These are phyloP conservation scores for Aptenodytes patagonicus DNA, from an alignment of 2,113 vertebrate species.

Conservation along the genomic window DNA sequence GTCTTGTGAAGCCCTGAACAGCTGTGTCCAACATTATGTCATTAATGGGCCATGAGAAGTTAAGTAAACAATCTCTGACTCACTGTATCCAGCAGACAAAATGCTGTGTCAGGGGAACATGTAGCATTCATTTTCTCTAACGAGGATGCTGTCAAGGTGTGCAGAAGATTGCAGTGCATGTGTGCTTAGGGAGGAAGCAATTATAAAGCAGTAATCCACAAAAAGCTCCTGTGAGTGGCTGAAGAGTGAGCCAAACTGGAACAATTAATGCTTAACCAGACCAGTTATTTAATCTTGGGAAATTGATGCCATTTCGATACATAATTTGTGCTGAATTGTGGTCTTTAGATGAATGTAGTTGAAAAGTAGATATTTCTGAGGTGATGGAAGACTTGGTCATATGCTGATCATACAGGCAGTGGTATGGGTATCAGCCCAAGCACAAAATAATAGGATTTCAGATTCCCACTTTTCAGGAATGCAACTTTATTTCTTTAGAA, in stretches of 20 bases:
- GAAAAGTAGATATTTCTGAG: not conserved
- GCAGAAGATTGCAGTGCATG: not conserved
- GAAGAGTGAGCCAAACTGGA: slow-evolving; percentile 47
- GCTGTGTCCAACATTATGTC: slow-evolving; percentile 16
- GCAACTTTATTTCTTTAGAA: not conserved
- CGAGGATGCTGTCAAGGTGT: not conserved
- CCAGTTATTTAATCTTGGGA: slow-evolving; percentile 30
- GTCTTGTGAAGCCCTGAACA: not conserved
- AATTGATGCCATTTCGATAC: not conserved
- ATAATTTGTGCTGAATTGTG: not conserved
- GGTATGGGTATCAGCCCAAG: not conserved
- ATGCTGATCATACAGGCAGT: not conserved
- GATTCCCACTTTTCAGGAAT: not conserved
- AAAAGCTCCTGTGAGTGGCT: slow-evolving; percentile 21
- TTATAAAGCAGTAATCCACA: slow-evolving; percentile 46
- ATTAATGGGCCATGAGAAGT: slow-evolving; percentile 24
- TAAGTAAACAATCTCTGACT: slow-evolving; percentile 22
- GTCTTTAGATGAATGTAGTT: not conserved
- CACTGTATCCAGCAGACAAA: not conserved
- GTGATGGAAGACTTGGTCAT: slow-evolving; percentile 3
- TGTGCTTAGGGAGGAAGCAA: slow-evolving; percentile 15
- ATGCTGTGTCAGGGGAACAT: not conserved
- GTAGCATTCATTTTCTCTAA: not conserved
- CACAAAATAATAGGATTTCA: not conserved
- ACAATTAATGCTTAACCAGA: slow-evolving; percentile 44